Conservation (phyloP, 92 coral and sea anemone genomes). For the Meandrina meandrites region DNA sequence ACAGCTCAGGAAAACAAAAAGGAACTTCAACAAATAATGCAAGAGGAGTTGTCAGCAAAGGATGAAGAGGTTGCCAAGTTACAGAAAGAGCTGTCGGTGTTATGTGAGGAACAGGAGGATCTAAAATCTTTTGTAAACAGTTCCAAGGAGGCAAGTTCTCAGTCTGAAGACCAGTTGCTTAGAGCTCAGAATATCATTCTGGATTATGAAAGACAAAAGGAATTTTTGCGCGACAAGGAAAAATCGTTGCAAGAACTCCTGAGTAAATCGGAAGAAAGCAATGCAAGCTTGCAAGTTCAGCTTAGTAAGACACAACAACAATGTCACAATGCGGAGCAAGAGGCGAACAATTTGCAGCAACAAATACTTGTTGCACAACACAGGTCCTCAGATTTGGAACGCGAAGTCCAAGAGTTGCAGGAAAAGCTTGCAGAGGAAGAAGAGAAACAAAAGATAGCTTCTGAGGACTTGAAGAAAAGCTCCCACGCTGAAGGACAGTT, state of each 20-base stretch:
- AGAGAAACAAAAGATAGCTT: constrained; percentile 49
- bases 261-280: constrained; percentile 62
- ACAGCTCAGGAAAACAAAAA: constrained; percentile 15
- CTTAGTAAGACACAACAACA: constrained; percentile 48
- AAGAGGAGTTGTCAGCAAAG: constrained; percentile 62
- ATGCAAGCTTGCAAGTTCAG: constrained; percentile 49
- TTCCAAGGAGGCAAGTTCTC: constrained; percentile 3
- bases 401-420: constrained; percentile 50
- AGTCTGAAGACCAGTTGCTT: constrained; percentile 31
- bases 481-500: constrained; percentile 27
- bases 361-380: constrained; percentile 45
- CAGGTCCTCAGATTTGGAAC: constrained; percentile 49
- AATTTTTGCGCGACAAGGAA: constrained; percentile 32
- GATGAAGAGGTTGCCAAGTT: constrained; percentile 65
- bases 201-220: constrained; percentile 52
- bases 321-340: constrained; percentile 45
- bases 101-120: constrained; percentile 42
- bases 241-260: constrained; percentile 51
- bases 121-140: constrained; percentile 19
- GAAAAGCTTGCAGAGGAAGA: constrained; percentile 51
- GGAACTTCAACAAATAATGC: constrained; percentile 58
- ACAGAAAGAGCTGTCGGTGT: constrained; percentile 61
- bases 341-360: constrained; percentile 49
- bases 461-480: constrained; percentile 26
- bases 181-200: constrained; percentile 44